Base-by-base conservation (phyloP, 2,113 vertebrate genomes). In the Mohoua ochrocephala region DNA sequence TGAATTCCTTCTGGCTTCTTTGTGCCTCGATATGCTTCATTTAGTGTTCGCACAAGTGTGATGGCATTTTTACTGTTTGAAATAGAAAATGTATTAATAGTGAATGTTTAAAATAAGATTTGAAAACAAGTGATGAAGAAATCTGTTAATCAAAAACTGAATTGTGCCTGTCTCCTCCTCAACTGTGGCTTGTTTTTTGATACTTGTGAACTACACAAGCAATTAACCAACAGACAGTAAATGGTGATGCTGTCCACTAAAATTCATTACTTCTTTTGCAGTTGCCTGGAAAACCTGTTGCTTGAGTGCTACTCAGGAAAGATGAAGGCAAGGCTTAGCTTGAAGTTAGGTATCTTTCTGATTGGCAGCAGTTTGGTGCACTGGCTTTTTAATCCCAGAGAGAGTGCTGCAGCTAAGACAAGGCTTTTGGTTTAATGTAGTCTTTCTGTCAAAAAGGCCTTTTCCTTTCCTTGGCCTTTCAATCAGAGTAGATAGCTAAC, bases 1-100 rank as follows among this genome's bases (percentile, higher is more conserved):
- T 93, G 89, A 93, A 91, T 85, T 91, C 92, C 68, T 89, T 77
- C 74, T 81, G 83, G 82, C 86, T 92, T 88, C 91, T 91, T 81
- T 95, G 91, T 96, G 93, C 96, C 89, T 97, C 83, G 3, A 10
- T 94, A 35, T 11, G 80, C 41, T 93, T 89, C 79, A 27, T 77
- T 52, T 70, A 47, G 28, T 54, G 76, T 92, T 86, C 67, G 35
- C 87, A 95, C 88, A 96, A 69, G 49, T 82, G 52, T 53, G 63
- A 61, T 90, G 77, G 42, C 54, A 87, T 95, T 83, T 95, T 56
- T 74, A 78, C 53, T 28, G 17, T 92, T 61, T 73, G 60, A 89
- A 91, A 75, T 57, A 53, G 76, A 80, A 91, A 87, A 70, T 86
- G 5, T 42, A 53, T 50, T 78, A 28, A 28, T 67, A 77, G 50